Percentiles rank a stretch among this genome's conserved stretches.
phyloP scores from a whole-genome alignment of 2,888 invertebrate genomes.

The Melolontha melolontha region DNA sequence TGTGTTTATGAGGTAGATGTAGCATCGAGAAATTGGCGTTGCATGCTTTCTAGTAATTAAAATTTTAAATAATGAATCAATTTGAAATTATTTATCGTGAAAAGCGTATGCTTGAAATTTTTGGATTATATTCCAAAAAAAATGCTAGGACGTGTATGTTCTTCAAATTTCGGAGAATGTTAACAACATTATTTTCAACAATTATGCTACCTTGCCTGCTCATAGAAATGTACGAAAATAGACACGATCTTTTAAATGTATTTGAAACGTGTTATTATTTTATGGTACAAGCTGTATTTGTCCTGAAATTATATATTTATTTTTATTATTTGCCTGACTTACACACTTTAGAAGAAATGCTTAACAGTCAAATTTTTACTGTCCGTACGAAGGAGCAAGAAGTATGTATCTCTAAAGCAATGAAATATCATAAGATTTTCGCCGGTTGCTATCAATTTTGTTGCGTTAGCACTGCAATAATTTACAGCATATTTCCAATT shows the following conservation, averaged over 20 bases:
- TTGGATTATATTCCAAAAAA: too few species aligned
- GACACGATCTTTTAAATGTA: background rate
- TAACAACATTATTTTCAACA: too few species aligned
- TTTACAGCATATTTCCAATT: slow-evolving; percentile 4
- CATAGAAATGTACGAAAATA: background rate
- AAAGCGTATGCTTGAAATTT: too few species aligned
- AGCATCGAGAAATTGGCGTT: too few species aligned
- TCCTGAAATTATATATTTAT: slow-evolving; percentile 4
- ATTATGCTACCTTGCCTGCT: too few species aligned
- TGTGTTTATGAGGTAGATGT: too few species aligned
- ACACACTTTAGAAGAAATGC: background rate
- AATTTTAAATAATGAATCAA: too few species aligned
- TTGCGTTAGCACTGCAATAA: background rate
- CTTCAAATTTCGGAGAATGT: too few species aligned
- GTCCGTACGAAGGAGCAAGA: background rate
- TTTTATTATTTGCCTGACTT: background rate
- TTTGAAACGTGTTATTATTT: slow-evolving; percentile 9
- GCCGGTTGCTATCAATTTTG: background rate
- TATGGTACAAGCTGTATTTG: background rate
- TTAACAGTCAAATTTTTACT: background rate
- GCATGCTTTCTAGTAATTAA: too few species aligned
- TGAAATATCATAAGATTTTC: background rate
- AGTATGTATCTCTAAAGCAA: background rate
- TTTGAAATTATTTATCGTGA: too few species aligned
- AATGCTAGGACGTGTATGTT: too few species aligned